Base-by-base conservation (phyloP, 2,888 invertebrate species). In the Aleiodes alternator region DNA sequence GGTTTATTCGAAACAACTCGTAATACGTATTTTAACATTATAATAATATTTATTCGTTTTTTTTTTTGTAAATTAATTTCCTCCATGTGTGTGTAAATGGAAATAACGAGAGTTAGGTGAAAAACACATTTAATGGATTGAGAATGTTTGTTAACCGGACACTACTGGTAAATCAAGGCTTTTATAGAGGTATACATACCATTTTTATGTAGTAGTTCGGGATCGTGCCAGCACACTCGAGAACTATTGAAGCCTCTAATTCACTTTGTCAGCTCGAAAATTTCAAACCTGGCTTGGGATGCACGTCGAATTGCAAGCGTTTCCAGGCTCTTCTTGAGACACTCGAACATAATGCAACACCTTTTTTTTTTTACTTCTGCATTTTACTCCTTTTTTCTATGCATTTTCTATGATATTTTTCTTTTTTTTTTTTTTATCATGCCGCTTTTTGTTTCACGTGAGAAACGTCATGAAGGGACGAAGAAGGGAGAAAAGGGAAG, bases 251-350 rank as follows among this genome's bases (percentile, higher is more conserved):
- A 31, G 68, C 51, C 23, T 31, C 78, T 83, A 82, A 83, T 83
- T 82, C 79, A 83, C 82, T 83, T 83, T 83, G 80, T 82, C 81
- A 81, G 81, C 77, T 76, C 72, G 79, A 82, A 82, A 73, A 68
- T 68, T 31, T n/a, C 50, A 14, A 68, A 53, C 51, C 23, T 43
- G 9, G 64, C 48, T 7, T 38, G 6, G 34, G 43, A 43, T 43
- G 43, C n/a, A 34, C 57, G 3, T 31, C 57, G 38, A 64, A 64
- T 48, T 43, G 48, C 48, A 43, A 48, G 64, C 48, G 64, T 14
- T 7, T 16, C 12, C 12, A 34, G 14, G 9, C 70, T 14, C 70
- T 59, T 59, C 55, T 57, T 23, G 70, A 57, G 69, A 56, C 64
- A 14, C 64, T 64, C 48, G 38, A 61, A 61, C 43, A 43, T 61